These are phyloP conservation scores for Antheraea pernyi DNA, from an alignment of 1,140 invertebrate genomes.

Conservation along the genomic window DNA sequence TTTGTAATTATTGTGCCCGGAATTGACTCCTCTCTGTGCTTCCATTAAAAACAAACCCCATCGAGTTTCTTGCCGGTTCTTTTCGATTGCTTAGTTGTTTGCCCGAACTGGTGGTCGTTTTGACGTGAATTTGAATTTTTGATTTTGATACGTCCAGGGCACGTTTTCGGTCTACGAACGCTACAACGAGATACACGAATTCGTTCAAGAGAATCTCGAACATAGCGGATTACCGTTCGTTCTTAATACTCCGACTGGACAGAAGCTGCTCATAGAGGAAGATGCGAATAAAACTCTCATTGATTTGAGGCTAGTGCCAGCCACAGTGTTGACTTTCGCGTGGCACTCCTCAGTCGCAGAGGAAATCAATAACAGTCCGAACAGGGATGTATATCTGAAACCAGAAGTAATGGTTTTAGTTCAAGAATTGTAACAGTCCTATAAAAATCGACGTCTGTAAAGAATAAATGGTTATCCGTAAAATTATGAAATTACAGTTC, in stretches of 20 bases:
- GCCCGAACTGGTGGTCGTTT: too few relatives aligned
- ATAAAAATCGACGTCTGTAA: too few relatives aligned
- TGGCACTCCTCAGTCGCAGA: conserved; percentile 78
- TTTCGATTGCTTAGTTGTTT: too few relatives aligned
- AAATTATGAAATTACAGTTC: too few relatives aligned
- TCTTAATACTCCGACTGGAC: conserved; percentile 82
- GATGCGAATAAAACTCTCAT: conserved; percentile 82
- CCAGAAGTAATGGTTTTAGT: conserved; percentile 87
- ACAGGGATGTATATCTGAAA: conserved; percentile 83
- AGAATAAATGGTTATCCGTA: too few relatives aligned
- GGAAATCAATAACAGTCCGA: conserved; percentile 75
- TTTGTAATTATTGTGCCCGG: too few relatives aligned
- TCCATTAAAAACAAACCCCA: too few relatives aligned
- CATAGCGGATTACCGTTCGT: conserved; percentile 83
- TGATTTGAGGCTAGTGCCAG: conserved; percentile 87
- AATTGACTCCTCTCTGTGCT: too few relatives aligned
- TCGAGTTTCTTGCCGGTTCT: too few relatives aligned
- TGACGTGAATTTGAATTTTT: too few relatives aligned
- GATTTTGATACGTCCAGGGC: conserved; percentile 78
- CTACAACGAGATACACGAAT: conserved; percentile 84
- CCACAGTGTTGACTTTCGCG: conserved; percentile 85
- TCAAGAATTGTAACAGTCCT: conserved; percentile 74
- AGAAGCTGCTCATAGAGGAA: conserved; percentile 81
- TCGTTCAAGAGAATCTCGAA: conserved; percentile 86
- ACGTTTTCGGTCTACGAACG: conserved; percentile 91